Evolutionary conservation across 2,888 invertebrate species (phyloP).

Genomic region (Oxyteleia sp.): DNA sequence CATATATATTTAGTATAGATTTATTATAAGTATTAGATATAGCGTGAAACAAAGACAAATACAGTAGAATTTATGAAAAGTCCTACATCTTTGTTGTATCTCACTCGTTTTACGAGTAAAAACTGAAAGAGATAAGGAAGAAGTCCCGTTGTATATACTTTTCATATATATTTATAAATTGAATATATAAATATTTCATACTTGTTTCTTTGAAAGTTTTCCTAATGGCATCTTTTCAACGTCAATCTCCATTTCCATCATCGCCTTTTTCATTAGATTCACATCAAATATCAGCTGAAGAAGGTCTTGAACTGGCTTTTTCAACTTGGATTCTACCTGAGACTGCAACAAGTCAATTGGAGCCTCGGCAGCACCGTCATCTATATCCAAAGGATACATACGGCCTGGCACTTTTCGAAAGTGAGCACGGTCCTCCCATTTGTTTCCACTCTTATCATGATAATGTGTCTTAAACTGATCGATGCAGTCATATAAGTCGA

Average conservation of each 20-base stretch:
- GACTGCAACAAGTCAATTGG: constrained; percentile 87
- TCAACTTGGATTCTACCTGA: constrained; percentile 91
- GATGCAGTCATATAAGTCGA: constrained; percentile 89
- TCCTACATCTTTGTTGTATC: no score
- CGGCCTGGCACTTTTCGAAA: constrained; percentile 92
- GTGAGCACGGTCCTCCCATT: constrained; percentile 90
- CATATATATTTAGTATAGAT: no score
- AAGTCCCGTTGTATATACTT: no score
- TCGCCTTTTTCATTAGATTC: constrained; percentile 95
- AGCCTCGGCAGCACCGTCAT: constrained; percentile 91
- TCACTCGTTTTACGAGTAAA: no score
- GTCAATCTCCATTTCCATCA: constrained; percentile 98
- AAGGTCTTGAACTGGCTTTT: constrained; percentile 93
- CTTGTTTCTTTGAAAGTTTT: constrained; percentile 92
- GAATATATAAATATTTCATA: constrained; percentile 24
- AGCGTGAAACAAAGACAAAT: no score
- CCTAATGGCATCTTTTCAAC: constrained; percentile 99
- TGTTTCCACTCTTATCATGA: constrained; percentile 94
- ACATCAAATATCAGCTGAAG: constrained; percentile 96
- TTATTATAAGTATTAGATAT: no score
- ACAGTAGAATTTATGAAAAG: no score
- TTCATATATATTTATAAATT: no score
- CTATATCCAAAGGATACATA: constrained; percentile 96
- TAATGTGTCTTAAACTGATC: constrained; percentile 90
- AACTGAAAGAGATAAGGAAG: no score